Base-by-base conservation (phyloP, 2,888 invertebrate species). In the Graphium colonna region DNA sequence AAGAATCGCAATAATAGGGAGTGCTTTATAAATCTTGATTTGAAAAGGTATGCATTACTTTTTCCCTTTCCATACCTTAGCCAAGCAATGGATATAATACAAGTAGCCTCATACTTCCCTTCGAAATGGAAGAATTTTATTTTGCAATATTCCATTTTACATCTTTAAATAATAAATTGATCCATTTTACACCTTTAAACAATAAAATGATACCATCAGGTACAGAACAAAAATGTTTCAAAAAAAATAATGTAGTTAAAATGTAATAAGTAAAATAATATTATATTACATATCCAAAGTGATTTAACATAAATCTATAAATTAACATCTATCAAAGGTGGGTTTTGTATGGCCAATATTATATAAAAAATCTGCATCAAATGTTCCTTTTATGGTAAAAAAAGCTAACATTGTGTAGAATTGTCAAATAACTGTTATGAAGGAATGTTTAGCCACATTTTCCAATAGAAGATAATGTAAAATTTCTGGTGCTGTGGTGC, bases 301-400 rank as follows among this genome's bases (percentile, higher is more conserved):
- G n/a, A n/a, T n/a, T n/a, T n/a, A n/a, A n/a, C n/a, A 43, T 51
- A 51, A 44, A 39, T 12, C 17, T 44, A 43, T 33, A 21, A 36
- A 38, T 43, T 43, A 43, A 44, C 28, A 44, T 18, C 31, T 41
- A 46, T 18, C 13, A 41, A 46, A 46, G 51, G 45, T 52, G 51
- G 51, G 51, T 45, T 31, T 33, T 51, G 9, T 45, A 46, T 52
- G 51, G 51, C 51, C 51, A 46, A 52, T 46, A 16, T 45, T 12
- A 45, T 18, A 18, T 12, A n/a, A 36, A 12, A 12, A 17, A 9
- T n/a, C 17, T 8, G 18, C 10, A 28, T 16, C 5, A 26, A 28
- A n/a, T 10, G 26, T 39, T 26, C 38, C 3, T 12, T 12, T n/a
- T n/a, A 38, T 15, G 38, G n/a, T 12, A 38, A 17, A 12, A 36